Percentiles rank a stretch among this genome's conserved stretches.
These are phyloP conservation scores for Leptopilina boulardi DNA, from an alignment of 1,140 invertebrate species.

Conservation along the genomic window DNA sequence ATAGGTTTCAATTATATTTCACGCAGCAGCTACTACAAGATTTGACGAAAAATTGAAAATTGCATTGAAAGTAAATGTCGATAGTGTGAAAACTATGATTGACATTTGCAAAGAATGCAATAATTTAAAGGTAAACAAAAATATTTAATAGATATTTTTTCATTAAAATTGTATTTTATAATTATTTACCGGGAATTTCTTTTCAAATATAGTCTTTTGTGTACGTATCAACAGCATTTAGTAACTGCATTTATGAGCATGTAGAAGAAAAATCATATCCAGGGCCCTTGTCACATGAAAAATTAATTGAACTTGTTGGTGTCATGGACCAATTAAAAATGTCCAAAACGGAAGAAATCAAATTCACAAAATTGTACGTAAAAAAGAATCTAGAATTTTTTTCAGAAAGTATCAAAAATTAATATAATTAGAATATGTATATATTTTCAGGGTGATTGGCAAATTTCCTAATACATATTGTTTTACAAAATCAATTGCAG, in stretches of 20 bases:
- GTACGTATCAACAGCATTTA: slow-evolving; percentile 69
- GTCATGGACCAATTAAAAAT: slow-evolving; percentile 25
- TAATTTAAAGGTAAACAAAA: slow-evolving; percentile 71
- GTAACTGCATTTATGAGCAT: slow-evolving; percentile 71
- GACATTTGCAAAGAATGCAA: slow-evolving; percentile 72
- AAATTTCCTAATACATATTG: slow-evolving; percentile 85
- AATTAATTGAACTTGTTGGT: slow-evolving; percentile 69
- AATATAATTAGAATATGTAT: too few relatives aligned
- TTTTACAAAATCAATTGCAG: slow-evolving; percentile 85
- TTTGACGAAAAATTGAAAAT: slow-evolving; percentile 81
- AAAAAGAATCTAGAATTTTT: too few relatives aligned
- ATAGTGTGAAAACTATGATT: slow-evolving; percentile 78
- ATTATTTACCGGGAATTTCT: background rate
- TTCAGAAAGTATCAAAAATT: too few relatives aligned
- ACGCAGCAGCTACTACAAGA: slow-evolving; percentile 81
- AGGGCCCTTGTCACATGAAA: slow-evolving; percentile 79
- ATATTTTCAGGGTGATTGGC: slow-evolving; percentile 76
- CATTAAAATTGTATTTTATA: background rate
- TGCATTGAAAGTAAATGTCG: too few relatives aligned
- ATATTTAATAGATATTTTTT: background rate
- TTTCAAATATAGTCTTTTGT: background rate
- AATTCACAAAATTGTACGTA: slow-evolving; percentile 40
- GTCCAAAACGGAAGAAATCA: slow-evolving; percentile 39
- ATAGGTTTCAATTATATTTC: slow-evolving; percentile 80
- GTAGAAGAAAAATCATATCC: slow-evolving; percentile 84